Base-by-base conservation (phyloP, 1,140 invertebrate genomes). In the Triops longicaudatus region DNA sequence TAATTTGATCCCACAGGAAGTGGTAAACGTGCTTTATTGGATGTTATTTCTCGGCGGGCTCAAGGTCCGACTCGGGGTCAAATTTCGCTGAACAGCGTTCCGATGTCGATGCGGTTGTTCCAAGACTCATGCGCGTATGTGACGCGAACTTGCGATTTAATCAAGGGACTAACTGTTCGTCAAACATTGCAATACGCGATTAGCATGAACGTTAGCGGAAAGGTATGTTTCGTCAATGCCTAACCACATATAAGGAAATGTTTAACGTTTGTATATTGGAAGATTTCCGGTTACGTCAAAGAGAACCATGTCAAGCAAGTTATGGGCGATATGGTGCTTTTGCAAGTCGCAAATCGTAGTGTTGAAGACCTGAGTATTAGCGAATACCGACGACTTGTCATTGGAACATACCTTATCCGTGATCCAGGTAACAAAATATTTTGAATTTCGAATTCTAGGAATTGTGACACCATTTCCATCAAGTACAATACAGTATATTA, bases 21-120 rank as follows among this genome's bases (percentile, higher is more conserved):
- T 79, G 95, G 95, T 0, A 97, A 97, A 83, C 87, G 93, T 76
- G 94, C 95, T 0, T 86, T 97, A 1, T 84, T 97, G 5, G 95
- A 97, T 82, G 94, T 97, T 1, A 95, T 97, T 37, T 91, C 93
- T 7, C 87, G 94, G n/a, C 86, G 86, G 26, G 84, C 85, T 41
- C 80, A 83, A 76, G 84, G 85, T 9, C 90, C 74, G 89, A 90
- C 75, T 37, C 86, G 93, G 78, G 95, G 95, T 0, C 92, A 95
- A 82, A 91, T 97, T 22, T 87, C 93, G 0, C 87, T 97, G 0
- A 95, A 96, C 83, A 93, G 93, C 3, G 90, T 91, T 0, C 89
- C 93, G 0, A 85, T 97, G 77, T 93, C 91, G 27, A 86, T 90
- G 37, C 89, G 91, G 26, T 84, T 96, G 73, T 97, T 96, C 81